Percentiles rank a stretch among this genome's conserved stretches.
Evolutionary conservation across 2,797 vertebrate genomes (phyloP).

Genomic region (Notamacropus eugenii): DNA sequence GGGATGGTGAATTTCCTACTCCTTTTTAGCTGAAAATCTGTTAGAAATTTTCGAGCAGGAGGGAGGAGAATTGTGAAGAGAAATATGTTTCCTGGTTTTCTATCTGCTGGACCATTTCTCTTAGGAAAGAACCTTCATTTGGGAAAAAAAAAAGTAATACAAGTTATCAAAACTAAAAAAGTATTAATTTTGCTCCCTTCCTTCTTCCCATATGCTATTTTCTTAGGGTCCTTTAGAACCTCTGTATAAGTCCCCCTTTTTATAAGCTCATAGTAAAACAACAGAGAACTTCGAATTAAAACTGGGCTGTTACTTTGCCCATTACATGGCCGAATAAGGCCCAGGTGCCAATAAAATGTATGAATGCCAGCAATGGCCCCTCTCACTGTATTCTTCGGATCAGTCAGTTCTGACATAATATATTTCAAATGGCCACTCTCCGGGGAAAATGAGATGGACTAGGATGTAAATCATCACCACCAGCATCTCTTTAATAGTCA

Average conservation of each 20-base stretch:
- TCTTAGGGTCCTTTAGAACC: slow-evolving; percentile 2
- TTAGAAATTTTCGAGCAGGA: slow-evolving; percentile 58
- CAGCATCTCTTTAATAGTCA: slow-evolving; percentile 31
- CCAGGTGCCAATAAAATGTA: slow-evolving; percentile 16
- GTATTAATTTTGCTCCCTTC: not conserved
- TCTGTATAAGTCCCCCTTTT: slow-evolving; percentile 18
- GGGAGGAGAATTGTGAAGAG: slow-evolving; percentile 37
- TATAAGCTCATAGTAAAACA: slow-evolving; percentile 7
- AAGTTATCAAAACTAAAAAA: slow-evolving; percentile 20
- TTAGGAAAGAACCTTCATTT: slow-evolving; percentile 27
- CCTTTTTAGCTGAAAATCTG: slow-evolving; percentile 51
- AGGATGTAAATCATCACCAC: slow-evolving; percentile 43
- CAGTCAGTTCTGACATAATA: not conserved
- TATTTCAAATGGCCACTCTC: slow-evolving; percentile 12
- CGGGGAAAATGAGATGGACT: not conserved
- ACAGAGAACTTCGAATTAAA: slow-evolving; percentile 10
- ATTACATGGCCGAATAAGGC: not conserved
- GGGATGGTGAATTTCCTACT: slow-evolving; percentile 54
- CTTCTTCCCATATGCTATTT: not conserved
- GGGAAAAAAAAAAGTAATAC: slow-evolving; percentile 20
- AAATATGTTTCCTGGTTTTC: slow-evolving; percentile 59
- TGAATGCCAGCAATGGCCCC: not conserved
- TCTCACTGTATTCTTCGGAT: not conserved
- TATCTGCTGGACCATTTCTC: slow-evolving; percentile 33
- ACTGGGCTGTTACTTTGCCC: not conserved